Conservation (phyloP, 2,113 vertebrate species). For the Sprattus sprattus region DNA sequence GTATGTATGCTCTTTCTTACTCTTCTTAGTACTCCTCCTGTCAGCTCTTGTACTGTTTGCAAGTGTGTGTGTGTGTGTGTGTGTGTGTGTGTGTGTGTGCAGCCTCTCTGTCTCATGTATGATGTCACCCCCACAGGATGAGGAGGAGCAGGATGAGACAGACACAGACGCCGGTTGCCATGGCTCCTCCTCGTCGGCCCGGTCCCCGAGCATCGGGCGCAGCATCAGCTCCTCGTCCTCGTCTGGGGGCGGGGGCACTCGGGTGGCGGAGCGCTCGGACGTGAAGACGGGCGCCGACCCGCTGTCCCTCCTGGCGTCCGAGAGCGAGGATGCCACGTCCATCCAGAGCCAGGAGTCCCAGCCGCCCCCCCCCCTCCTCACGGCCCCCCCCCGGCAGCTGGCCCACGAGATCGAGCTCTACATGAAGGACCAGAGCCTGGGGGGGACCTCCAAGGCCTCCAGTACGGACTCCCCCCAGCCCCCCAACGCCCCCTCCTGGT, state of each 20-base stretch:
- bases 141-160: slow-evolving; percentile 27
- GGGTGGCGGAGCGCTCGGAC: slow-evolving; percentile 79
- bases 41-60: neutral
- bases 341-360: slow-evolving; percentile 74
- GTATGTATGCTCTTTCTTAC: neutral
- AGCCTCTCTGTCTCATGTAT: neutral
- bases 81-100: neutral
- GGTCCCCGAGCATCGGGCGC: slow-evolving; percentile 9
- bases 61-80: neutral
- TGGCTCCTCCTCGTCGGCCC: slow-evolving; percentile 54
- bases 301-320: slow-evolving; percentile 85
- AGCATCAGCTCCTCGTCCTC: slow-evolving; percentile 36
- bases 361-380: slow-evolving; percentile 67
- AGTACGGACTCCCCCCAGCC: slow-evolving; percentile 88
- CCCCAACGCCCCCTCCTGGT: slow-evolving; percentile 46
- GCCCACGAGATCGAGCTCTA: slow-evolving; percentile 97
- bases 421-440: slow-evolving; percentile 88
- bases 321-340: slow-evolving; percentile 66
- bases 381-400: slow-evolving; percentile 84
- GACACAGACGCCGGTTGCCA: slow-evolving; percentile 35
- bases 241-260: slow-evolving; percentile 20
- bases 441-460: slow-evolving; percentile 81
- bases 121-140: neutral
- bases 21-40: too few species aligned
- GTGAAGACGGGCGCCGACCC: slow-evolving; percentile 90